Evolutionary conservation across 2,888 invertebrate genomes (phyloP), one percentile per base, ranked within the genome.

Genomic region (Ecdyonurus torrentis): DNA sequence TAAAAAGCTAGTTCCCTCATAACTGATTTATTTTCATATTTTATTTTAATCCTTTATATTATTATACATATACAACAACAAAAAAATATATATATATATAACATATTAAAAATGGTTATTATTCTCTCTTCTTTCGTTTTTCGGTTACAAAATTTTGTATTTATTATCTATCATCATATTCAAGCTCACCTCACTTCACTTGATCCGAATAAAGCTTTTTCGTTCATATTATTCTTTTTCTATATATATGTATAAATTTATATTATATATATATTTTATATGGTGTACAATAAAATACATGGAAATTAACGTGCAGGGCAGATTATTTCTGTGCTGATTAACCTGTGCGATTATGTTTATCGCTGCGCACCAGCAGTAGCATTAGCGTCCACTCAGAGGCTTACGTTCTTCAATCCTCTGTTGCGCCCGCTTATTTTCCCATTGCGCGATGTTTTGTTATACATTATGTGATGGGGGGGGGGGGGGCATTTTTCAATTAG

Each of bases 291-390:
- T 37, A 37, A 37, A 37, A 37, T 37, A 37, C 37, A 37, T 10
- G 7, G 37, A 37, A 37, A 37, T 37, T 37, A 37, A 37, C 15
- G 37, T 37, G 37, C 15, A 37, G 37, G 15, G 37, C 5, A 37
- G 37, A 37, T 55, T 22, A 55, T 55, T 55, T 22, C 7, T 55
- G n/a, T 55, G 55, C 5, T 55, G 55, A 55, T 55, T 55, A 55
- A 55, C 55, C 55, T 55, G 55, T 5, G 7, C 15, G 55, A 55
- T 55, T 55, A 55, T 55, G 55, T 55, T 55, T 55, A 55, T 55
- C 55, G 55, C 55, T 5, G n/a, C 55, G 22, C 7, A 55, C 55
- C 19, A 37, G 37, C 55, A 22, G 22, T 37, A 37, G 7, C 37
- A 37, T 10, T 37, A 37, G 37, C 37, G 15, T 15, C 15, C 37